These are phyloP conservation scores for Palythoa heliodiscus DNA, from an alignment of 92 coral and sea anemone species.

Conservation along the genomic window DNA sequence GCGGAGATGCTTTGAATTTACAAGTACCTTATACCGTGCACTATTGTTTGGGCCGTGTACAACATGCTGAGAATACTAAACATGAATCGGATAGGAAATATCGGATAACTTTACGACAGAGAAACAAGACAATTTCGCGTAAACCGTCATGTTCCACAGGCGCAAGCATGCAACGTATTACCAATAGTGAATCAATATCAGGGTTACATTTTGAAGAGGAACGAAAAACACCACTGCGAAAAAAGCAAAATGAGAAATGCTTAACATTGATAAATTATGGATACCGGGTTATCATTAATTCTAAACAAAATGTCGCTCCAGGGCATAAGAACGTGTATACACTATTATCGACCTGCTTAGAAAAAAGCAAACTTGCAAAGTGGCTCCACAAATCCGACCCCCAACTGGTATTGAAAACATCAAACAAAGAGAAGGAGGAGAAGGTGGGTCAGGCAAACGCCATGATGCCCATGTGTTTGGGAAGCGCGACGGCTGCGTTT, in stretches of 20 bases:
- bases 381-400: slow-evolving; percentile 40
- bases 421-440: slow-evolving; percentile 15
- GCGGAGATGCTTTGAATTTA: slow-evolving; percentile 35
- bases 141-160: background rate
- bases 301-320: slow-evolving; percentile 15
- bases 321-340: slow-evolving; percentile 12
- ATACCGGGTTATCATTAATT: background rate
- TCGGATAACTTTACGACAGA: background rate
- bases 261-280: slow-evolving; percentile 9
- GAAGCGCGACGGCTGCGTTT: background rate
- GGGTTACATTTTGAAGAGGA: background rate
- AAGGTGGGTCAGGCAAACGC: background rate
- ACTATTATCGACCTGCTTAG: slow-evolving; percentile 27
- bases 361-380: slow-evolving; percentile 33
- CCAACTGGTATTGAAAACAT: slow-evolving; percentile 26
- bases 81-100: slow-evolving; percentile 11
- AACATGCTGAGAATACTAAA: slow-evolving; percentile 33
- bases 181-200: background rate
- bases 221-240: background rate
- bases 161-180: background rate
- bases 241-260: background rate
- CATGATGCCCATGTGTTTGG: slow-evolving; percentile 36
- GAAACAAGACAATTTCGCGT: background rate
- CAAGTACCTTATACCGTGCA: slow-evolving; percentile 19
- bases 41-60: slow-evolving; percentile 31